Conservation (phyloP, 2,888 invertebrate genomes). For the Hypena proboscidalis region DNA sequence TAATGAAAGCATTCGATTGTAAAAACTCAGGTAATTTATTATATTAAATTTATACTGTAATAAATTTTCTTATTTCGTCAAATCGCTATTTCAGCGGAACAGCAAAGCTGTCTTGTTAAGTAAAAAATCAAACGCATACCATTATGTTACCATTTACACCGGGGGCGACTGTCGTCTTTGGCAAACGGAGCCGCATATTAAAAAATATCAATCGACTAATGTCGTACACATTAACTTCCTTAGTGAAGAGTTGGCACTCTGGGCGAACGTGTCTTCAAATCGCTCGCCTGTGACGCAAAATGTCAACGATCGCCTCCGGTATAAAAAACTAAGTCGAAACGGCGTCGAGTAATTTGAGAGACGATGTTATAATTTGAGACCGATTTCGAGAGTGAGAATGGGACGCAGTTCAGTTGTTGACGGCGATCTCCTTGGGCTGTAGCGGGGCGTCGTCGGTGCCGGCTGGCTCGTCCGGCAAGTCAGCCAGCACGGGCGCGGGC, state of each 20-base stretch:
- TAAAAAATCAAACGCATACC: constrained; percentile 24
- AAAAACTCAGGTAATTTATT: constrained; percentile 2
- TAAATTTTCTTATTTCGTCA: constrained; percentile 11
- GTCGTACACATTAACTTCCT: too few relatives aligned
- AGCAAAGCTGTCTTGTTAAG: constrained; percentile 27
- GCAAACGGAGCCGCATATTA: too few relatives aligned
- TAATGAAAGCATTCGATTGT: constrained; percentile 6
- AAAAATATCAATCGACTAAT: too few relatives aligned
- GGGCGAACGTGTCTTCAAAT: too few relatives aligned
- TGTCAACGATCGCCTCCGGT: too few relatives aligned
- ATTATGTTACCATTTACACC: too few relatives aligned
- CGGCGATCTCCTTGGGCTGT: constrained; percentile 58
- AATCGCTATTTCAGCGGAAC: constrained; percentile 33
- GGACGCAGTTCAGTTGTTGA: constrained; percentile 55
- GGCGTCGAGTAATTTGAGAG: constrained; percentile 21
- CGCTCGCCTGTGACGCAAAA: too few relatives aligned
- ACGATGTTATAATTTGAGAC: constrained; percentile 31
- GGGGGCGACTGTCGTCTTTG: too few relatives aligned
- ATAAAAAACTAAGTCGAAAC: constrained; percentile 14
- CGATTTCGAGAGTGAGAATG: constrained; percentile 22
- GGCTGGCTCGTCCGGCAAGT: constrained; percentile 43
- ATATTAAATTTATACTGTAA: constrained; percentile 13
- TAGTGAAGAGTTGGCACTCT: too few relatives aligned
- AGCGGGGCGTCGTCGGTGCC: constrained; percentile 44
- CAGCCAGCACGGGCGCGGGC: constrained; percentile 58